These are phyloP conservation scores for Cheiracanthium punctorium DNA, from an alignment of 2,888 invertebrate species.

Conservation along the genomic window DNA sequence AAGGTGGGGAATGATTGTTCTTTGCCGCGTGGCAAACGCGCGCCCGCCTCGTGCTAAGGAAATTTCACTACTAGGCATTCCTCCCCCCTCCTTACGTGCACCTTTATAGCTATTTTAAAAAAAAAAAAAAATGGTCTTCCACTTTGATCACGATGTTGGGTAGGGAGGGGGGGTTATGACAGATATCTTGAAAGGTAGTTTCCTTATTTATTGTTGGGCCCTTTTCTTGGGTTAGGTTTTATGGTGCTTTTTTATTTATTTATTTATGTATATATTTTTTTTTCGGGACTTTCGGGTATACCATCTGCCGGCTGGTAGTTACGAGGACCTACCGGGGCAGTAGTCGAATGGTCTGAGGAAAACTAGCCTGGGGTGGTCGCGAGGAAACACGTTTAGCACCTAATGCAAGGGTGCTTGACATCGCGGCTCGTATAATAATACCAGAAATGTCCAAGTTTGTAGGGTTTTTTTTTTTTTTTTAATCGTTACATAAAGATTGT, in stretches of 20 bases:
- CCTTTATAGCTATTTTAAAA: slow-evolving; percentile 26
- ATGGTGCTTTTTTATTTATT: slow-evolving; percentile 25
- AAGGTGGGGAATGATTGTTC: slow-evolving; percentile 36
- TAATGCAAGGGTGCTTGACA: background rate
- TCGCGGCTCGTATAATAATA: background rate
- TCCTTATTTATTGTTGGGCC: slow-evolving; percentile 64
- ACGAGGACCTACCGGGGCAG: slow-evolving; percentile 15
- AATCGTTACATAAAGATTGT: too few relatives aligned
- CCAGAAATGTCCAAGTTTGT: too few relatives aligned
- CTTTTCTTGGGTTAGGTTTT: slow-evolving; percentile 11
- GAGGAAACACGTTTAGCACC: background rate
- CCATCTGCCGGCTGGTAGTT: slow-evolving; percentile 61
- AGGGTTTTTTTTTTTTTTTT: too few relatives aligned
- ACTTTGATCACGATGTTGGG: slow-evolving; percentile 48
- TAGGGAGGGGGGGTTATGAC: background rate
- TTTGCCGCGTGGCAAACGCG: slow-evolving; percentile 65
- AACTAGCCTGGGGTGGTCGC: background rate
- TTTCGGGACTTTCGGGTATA: background rate
- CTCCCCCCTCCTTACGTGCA: slow-evolving; percentile 30
- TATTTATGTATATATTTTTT: slow-evolving; percentile 21
- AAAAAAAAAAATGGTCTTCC: slow-evolving; percentile 25
- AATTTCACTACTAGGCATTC: background rate
- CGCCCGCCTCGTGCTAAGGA: slow-evolving; percentile 66
- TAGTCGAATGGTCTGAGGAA: background rate
- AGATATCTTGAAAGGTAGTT: slow-evolving; percentile 44